Evolutionary conservation across 2,888 invertebrate genomes (phyloP).

Genomic region (Aporophyla lueneburgensis): DNA sequence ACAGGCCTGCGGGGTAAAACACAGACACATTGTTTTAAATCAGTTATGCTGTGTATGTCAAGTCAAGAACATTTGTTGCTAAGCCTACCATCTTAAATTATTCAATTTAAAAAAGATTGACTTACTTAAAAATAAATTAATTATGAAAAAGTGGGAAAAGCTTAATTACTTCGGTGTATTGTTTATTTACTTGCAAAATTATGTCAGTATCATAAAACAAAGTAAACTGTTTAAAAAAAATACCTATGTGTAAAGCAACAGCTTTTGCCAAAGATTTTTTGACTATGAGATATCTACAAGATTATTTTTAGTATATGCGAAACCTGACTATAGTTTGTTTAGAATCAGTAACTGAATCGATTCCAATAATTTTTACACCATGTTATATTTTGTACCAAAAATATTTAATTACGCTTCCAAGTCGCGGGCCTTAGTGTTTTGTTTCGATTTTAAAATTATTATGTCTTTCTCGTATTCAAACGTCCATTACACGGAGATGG

Average conservation of each 20-base stretch:
- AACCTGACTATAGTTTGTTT: too few species aligned
- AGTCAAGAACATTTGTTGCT: background rate
- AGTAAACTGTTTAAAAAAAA: background rate
- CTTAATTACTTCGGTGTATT: background rate
- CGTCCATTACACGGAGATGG: too few species aligned
- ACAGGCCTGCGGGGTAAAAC: slow-evolving; percentile 90
- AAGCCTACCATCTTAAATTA: background rate
- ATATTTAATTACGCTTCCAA: too few species aligned
- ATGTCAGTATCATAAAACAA: background rate
- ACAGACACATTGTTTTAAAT: background rate
- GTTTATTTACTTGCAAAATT: background rate
- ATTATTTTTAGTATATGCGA: too few species aligned
- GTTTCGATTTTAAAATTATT: too few species aligned
- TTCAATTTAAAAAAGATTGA: background rate
- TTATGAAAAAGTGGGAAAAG: background rate
- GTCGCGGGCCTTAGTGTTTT: too few species aligned
- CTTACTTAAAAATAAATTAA: background rate
- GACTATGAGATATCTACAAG: background rate
- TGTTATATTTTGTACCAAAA: too few species aligned
- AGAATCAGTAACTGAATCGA: too few species aligned
- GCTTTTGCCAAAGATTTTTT: background rate
- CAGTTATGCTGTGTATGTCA: background rate
- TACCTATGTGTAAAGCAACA: background rate
- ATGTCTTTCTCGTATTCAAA: too few species aligned
- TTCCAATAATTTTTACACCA: too few species aligned